Evolutionary conservation across 2,797 vertebrate genomes (phyloP).

Genomic region (Antennarius maculatus): DNA sequence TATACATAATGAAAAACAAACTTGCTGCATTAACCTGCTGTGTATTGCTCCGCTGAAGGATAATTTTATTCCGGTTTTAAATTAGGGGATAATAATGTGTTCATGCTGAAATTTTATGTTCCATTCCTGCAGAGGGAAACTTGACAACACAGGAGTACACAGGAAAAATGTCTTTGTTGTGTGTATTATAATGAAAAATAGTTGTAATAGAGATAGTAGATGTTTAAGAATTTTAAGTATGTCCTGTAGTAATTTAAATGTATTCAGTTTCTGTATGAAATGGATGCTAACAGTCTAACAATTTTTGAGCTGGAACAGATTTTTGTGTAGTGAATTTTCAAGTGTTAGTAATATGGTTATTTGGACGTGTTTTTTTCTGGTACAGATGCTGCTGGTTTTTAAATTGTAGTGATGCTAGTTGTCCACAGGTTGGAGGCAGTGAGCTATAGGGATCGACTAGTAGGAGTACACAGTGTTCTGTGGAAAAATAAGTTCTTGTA

Average conservation of each 20-base stretch:
- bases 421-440: conserved; percentile 53
- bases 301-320: neutral
- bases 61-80: no score
- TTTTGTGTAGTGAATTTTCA: neutral
- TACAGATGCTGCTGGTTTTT: neutral
- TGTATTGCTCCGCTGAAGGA: neutral
- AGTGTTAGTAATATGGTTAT: no score
- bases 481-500: neutral
- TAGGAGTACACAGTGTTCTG: neutral
- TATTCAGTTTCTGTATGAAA: conserved; percentile 8
- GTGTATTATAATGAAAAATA: neutral
- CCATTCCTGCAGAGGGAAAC: neutral
- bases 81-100: neutral
- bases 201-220: conserved; percentile 13
- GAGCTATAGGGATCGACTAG: conserved; percentile 2
- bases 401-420: conserved; percentile 28
- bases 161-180: no score
- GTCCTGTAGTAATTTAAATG: conserved; percentile 14
- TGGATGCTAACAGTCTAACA: neutral
- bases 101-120: neutral
- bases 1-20: neutral
- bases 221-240: conserved; percentile 10
- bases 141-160: no score
- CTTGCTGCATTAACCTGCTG: conserved; percentile 16
- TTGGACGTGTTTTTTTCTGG: neutral